Base-by-base conservation (phyloP, 2,797 vertebrate species). In the Xyrichtys novacula region DNA sequence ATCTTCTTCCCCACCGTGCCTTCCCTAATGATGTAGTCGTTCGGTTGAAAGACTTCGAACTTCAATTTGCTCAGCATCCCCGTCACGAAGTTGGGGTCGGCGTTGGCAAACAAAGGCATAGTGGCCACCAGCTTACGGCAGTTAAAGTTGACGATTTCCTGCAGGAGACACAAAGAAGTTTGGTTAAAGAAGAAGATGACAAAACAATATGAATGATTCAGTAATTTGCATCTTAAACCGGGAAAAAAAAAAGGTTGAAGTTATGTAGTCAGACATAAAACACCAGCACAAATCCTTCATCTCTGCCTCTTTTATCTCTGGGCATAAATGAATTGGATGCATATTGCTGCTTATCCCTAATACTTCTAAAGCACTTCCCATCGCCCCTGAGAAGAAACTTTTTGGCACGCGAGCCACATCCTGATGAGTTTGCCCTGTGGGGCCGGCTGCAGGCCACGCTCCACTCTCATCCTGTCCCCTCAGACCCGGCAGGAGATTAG, bases 101-200 rank as follows among this genome's bases (percentile, higher is more conserved):
- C 98, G 0, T 98, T 99, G 52, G 98, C 98, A 69, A 99, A 99
- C 69, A 98, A 92, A 11, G 97, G 97, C 98, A 99, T 99, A 1
- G 98, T 98, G 81, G 98, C 98, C 76, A 99, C 97, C 1, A 99
- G 94, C 71, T 99, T 99, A 34, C 97, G 95, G 76, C 97, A 99
- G 58, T 98, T 98, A 86, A 98, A 99, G 92, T 99, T 99, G 78
- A 99, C 97, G 43, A 99, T 99, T 91, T 99, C 98, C 98, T 99
- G 88, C 56, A 86, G 40, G 26, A 50, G 23, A 54, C 23, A 26
- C 8, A 34, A 54, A 59, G 36, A 25, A 32, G 50, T 29, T 66
- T 44, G 36, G 48, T 75, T n/a, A 76, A 53, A 70, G 14, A 48
- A n/a, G n/a, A 2, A 12, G 28, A 49, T 66, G 23, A 62, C 46